phyloP scores from a whole-genome alignment of 1,140 invertebrate species.

The Sminthurinus signatus region DNA sequence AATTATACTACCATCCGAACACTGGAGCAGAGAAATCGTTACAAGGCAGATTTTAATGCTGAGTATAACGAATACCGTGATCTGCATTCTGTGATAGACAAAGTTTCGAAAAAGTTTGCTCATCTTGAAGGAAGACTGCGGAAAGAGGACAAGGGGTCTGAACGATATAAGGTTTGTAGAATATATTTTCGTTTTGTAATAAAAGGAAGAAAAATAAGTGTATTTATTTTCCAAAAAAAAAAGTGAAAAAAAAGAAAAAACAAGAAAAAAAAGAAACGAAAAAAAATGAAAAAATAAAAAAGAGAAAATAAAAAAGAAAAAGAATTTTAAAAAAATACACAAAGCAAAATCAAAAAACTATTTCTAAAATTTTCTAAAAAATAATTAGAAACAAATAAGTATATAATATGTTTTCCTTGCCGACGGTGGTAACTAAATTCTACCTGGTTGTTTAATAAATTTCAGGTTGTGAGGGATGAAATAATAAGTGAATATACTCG shows the following conservation, averaged over 20 bases:
- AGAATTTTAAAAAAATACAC: no score
- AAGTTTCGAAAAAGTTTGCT: slow-evolving; percentile 67
- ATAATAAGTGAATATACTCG: slow-evolving; percentile 74
- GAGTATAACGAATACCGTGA: slow-evolving; percentile 76
- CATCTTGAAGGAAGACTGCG: slow-evolving; percentile 61
- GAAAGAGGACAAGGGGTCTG: slow-evolving; percentile 49
- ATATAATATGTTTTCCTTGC: background rate
- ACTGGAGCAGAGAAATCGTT: slow-evolving; percentile 66
- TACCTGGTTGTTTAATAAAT: slow-evolving; percentile 28
- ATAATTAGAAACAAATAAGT: no score
- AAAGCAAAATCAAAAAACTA: no score
- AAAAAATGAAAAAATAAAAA: no score
- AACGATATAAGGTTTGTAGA: slow-evolving; percentile 51
- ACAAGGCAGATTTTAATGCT: slow-evolving; percentile 79
- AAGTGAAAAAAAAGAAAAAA: no score
- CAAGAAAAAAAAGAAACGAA: no score
- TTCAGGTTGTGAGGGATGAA: slow-evolving; percentile 61
- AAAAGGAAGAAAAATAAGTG: no score
- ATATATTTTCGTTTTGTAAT: background rate
- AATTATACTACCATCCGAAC: slow-evolving; percentile 68
- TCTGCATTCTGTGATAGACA: slow-evolving; percentile 66
- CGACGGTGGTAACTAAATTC: background rate
- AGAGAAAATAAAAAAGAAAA: no score
- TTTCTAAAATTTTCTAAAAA: no score
- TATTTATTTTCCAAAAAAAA: no score